phyloP scores from a whole-genome alignment of 1,140 invertebrate species.

The Cecropterus lyciades region DNA sequence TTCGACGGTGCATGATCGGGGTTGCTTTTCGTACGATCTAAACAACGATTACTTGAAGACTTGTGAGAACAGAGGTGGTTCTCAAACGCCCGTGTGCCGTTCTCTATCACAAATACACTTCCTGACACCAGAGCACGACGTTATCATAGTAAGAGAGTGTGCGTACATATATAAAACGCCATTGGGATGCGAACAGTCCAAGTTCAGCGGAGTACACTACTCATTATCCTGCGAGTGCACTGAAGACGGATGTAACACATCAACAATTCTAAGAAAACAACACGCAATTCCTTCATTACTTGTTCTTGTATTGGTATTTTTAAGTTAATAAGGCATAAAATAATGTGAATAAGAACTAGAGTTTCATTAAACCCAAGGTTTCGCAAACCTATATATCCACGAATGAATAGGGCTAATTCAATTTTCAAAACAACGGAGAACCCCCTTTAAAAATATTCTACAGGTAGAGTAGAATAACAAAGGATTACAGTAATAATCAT shows the following conservation, averaged over 20 bases:
- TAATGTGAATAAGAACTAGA: too few relatives aligned
- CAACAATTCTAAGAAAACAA: constrained; percentile 27
- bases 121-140: constrained; percentile 55
- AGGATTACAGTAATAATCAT: too few relatives aligned
- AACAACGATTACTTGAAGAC: constrained; percentile 53
- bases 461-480: too few relatives aligned
- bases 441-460: too few relatives aligned
- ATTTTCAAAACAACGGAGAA: too few relatives aligned
- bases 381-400: too few relatives aligned
- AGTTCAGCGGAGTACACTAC: constrained; percentile 64
- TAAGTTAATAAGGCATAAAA: background rate
- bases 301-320: constrained; percentile 5
- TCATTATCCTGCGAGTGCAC: constrained; percentile 68
- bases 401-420: too few relatives aligned
- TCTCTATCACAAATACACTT: constrained; percentile 61
- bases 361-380: too few relatives aligned
- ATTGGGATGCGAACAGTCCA: constrained; percentile 53
- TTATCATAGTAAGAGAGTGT: constrained; percentile 61
- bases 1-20: constrained; percentile 46
- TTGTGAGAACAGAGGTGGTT: constrained; percentile 44
- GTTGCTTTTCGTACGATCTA: constrained; percentile 59
- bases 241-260: constrained; percentile 71
- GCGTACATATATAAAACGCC: constrained; percentile 57
- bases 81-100: constrained; percentile 47
- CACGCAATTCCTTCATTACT: constrained; percentile 11